These are phyloP conservation scores for Oncorhynchus mykiss DNA, from an alignment of 2,113 vertebrate genomes.

Conservation along the genomic window DNA sequence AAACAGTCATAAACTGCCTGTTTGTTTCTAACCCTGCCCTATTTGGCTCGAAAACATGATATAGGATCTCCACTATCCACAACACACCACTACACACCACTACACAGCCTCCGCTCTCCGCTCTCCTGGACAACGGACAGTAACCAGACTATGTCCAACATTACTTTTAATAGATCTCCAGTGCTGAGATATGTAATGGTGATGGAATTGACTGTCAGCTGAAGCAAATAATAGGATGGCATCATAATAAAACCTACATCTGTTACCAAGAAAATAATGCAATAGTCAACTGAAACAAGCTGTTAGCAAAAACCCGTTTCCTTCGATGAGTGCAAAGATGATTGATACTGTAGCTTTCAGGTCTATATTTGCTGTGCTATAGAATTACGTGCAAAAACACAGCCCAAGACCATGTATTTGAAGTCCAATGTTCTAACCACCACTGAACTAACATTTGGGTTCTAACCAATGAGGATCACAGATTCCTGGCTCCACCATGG, in stretches of 20 bases:
- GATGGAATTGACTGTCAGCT: neutral
- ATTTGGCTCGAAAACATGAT: neutral
- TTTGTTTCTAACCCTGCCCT: neutral
- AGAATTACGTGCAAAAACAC: too few relatives aligned
- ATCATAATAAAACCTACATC: neutral
- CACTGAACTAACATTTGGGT: neutral
- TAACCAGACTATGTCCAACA: too few relatives aligned
- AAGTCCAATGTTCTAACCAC: neutral
- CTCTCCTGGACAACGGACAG: too few relatives aligned
- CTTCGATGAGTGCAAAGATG: too few relatives aligned
- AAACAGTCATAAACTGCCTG: neutral
- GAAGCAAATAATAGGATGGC: too few relatives aligned
- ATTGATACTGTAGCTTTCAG: neutral
- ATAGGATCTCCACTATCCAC: neutral
- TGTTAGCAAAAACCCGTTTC: neutral
- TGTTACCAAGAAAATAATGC: neutral
- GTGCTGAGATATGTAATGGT: neutral
- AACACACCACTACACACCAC: too few relatives aligned
- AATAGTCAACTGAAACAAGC: neutral
- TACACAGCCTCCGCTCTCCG: too few relatives aligned
- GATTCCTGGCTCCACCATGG: neutral
- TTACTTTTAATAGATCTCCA: too few relatives aligned
- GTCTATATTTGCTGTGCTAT: neutral
- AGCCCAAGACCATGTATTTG: neutral
- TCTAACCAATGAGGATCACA: neutral